Conservation (phyloP, 92 coral and sea anemone genomes). For the Zoanthus sociatus region DNA sequence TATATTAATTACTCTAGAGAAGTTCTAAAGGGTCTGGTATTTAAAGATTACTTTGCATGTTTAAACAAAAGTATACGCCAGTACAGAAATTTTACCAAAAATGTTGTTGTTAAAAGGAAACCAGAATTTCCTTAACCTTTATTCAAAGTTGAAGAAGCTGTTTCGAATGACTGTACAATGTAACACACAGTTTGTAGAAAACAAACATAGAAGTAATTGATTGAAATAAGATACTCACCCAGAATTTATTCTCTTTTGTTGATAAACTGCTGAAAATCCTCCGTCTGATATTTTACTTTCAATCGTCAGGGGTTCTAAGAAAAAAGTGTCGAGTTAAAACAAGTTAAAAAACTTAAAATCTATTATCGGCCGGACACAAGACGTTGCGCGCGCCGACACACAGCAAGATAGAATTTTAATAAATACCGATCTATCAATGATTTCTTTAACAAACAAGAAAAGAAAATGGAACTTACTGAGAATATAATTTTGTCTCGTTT, state of each 20-base stretch:
- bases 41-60: too few species aligned
- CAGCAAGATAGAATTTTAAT: background rate
- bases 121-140: background rate
- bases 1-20: too few species aligned
- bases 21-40: too few species aligned
- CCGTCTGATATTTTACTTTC: constrained; percentile 80
- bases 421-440: background rate
- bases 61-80: too few species aligned
- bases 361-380: background rate
- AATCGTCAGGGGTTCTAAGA: constrained; percentile 85
- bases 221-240: constrained; percentile 50
- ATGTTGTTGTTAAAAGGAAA: background rate
- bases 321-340: background rate
- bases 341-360: background rate
- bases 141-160: background rate
- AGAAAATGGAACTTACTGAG: constrained; percentile 71
- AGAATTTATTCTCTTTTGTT: constrained; percentile 64
- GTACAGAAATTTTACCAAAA: too few species aligned
- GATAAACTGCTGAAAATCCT: constrained; percentile 72
- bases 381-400: constrained; percentile 5
- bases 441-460: background rate
- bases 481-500: constrained; percentile 88
- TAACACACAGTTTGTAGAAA: background rate
- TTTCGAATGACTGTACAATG: too few species aligned
- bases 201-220: background rate